Conservation (phyloP, 2,888 invertebrate species). For the Sarcophaga rosellei region DNA sequence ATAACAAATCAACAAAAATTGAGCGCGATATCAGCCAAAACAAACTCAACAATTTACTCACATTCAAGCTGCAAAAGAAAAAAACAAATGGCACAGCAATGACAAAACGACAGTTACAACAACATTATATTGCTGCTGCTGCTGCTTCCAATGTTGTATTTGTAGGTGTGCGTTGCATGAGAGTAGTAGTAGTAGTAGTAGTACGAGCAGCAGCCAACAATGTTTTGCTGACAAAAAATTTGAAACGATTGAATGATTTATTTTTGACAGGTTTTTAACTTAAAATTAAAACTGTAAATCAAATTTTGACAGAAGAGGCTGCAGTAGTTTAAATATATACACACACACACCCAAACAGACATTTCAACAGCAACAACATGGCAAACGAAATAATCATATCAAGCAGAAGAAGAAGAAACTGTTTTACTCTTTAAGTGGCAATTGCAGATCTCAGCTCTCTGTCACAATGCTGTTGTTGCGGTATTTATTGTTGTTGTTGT, state of each 20-base stretch:
- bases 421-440: slow-evolving; percentile 57
- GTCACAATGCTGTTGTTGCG: neutral
- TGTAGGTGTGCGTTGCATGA: slow-evolving; percentile 22
- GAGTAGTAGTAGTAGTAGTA: slow-evolving; percentile 39
- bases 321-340: slow-evolving; percentile 52
- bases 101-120: slow-evolving; percentile 5
- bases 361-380: slow-evolving; percentile 6
- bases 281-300: slow-evolving; percentile 80
- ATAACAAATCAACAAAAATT: slow-evolving; percentile 49
- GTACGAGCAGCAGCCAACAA: slow-evolving; percentile 55
- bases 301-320: slow-evolving; percentile 74
- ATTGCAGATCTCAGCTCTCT: slow-evolving; percentile 4
- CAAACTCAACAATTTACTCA: neutral
- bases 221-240: slow-evolving; percentile 68
- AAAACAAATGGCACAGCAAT: slow-evolving; percentile 13
- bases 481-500: neutral
- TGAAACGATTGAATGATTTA: slow-evolving; percentile 78
- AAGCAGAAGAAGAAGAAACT: slow-evolving; percentile 45
- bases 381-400: slow-evolving; percentile 8
- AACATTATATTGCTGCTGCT: too few species aligned
- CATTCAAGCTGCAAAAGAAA: neutral
- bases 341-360: neutral
- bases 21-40: slow-evolving; percentile 41
- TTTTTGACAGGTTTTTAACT: slow-evolving; percentile 81
- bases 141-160: slow-evolving; percentile 10